These are phyloP conservation scores for Neogobius melanostomus DNA, from an alignment of 2,113 vertebrate species.

Conservation along the genomic window DNA sequence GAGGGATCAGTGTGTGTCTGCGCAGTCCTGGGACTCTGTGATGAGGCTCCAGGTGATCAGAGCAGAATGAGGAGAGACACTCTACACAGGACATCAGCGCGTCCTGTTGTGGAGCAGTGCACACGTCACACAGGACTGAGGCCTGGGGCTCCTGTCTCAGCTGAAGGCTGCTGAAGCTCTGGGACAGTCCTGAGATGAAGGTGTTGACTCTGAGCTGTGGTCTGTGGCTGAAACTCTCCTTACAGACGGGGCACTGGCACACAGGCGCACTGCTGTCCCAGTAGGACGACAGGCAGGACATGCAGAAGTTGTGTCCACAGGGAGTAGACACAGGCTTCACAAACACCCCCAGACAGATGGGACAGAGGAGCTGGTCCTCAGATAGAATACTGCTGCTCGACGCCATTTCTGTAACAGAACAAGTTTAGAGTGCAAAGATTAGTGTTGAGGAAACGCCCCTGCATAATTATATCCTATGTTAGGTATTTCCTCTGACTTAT, in stretches of 20 bases:
- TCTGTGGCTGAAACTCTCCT: slow-evolving; percentile 23
- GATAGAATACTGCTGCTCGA: slow-evolving; percentile 31
- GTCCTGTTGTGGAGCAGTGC: slow-evolving; percentile 9
- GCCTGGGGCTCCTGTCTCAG: neutral
- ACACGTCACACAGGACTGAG: slow-evolving; percentile 51
- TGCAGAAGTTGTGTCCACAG: slow-evolving; percentile 71
- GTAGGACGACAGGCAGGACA: slow-evolving; percentile 44
- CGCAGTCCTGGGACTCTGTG: slow-evolving; percentile 41
- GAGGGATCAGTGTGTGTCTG: slow-evolving; percentile 51
- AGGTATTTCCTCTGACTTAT: too few species aligned
- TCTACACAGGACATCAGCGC: slow-evolving; percentile 63
- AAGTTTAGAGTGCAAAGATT: too few species aligned
- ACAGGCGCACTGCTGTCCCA: slow-evolving; percentile 12
- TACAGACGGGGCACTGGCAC: slow-evolving; percentile 51
- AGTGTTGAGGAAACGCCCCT: too few species aligned
- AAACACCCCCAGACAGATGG: slow-evolving; percentile 60
- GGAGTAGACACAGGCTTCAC: slow-evolving; percentile 56
- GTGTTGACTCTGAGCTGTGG: slow-evolving; percentile 63
- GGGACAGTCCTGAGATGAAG: slow-evolving; percentile 16
- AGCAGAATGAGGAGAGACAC: slow-evolving; percentile 60
- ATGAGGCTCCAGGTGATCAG: slow-evolving; percentile 56
- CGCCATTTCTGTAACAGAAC: slow-evolving; percentile 53
- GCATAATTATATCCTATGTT: too few species aligned
- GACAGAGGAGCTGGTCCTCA: slow-evolving; percentile 59
- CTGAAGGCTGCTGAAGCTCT: slow-evolving; percentile 31